Evolutionary conservation across 1,140 invertebrate species (phyloP).

Genomic region (Drosophila eugracilis): DNA sequence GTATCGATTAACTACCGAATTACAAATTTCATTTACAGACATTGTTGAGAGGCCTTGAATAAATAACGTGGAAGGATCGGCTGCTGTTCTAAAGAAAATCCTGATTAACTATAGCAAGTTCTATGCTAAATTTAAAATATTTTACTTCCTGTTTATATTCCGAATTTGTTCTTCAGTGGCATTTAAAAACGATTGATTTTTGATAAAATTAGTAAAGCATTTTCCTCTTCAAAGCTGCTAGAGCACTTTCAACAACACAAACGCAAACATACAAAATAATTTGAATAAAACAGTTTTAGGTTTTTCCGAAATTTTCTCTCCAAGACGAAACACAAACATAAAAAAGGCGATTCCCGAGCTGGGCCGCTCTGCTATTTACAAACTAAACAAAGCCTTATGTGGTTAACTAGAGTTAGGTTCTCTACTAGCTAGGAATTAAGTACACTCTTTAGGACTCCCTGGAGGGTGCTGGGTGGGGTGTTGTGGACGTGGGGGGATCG

Average conservation of each 20-base stretch:
- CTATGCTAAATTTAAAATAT: conserved; percentile 57
- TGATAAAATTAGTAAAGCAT: conserved; percentile 74
- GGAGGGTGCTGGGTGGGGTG: conserved; percentile 32
- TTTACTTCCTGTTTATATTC: conserved; percentile 72
- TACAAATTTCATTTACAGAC: conserved; percentile 43
- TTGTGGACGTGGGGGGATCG: conserved; percentile 16
- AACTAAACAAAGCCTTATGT: conserved; percentile 79
- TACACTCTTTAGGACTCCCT: conserved; percentile 62
- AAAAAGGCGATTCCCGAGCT: conserved; percentile 46
- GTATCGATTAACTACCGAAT: conserved; percentile 22
- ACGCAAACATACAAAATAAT: conserved; percentile 49
- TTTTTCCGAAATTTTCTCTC: conserved; percentile 34
- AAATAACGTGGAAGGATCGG: conserved; percentile 28
- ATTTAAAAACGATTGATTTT: conserved; percentile 56
- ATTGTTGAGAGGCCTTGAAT: conserved; percentile 43
- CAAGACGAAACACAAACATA: conserved; percentile 73
- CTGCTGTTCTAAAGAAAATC: conserved; percentile 36
- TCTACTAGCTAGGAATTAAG: conserved; percentile 62
- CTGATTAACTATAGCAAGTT: conserved; percentile 31
- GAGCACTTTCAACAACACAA: conserved; percentile 75
- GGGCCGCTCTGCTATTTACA: conserved; percentile 70
- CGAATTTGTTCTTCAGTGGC: conserved; percentile 71
- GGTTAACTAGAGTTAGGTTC: conserved; percentile 50
- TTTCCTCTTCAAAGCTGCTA: conserved; percentile 58
- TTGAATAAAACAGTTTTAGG: conserved; percentile 48